These are phyloP conservation scores for Oligia fasciuncula DNA, from an alignment of 2,888 invertebrate genomes.

Conservation along the genomic window DNA sequence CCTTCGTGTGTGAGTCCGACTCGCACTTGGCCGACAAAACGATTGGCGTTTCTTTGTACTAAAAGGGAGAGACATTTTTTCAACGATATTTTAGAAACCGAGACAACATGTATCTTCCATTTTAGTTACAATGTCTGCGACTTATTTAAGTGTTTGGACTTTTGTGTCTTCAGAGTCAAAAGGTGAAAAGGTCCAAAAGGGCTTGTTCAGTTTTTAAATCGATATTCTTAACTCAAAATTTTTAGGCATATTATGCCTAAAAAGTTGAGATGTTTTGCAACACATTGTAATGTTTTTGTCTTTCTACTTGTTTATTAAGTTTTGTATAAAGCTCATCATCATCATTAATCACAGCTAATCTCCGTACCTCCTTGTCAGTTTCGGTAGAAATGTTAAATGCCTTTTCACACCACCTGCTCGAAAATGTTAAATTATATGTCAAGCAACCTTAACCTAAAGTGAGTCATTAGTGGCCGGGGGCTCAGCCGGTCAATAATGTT, in stretches of 20 bases:
- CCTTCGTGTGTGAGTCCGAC: not conserved
- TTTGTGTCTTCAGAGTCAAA: not conserved
- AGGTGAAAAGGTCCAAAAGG: not conserved
- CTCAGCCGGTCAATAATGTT: too few species aligned
- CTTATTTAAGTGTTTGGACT: not conserved
- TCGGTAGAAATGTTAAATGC: not conserved
- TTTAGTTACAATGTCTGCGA: not conserved
- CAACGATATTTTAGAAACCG: not conserved
- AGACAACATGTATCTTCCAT: not conserved
- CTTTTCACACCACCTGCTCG: too few species aligned
- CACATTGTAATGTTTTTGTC: not conserved
- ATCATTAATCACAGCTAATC: not conserved
- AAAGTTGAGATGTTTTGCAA: not conserved
- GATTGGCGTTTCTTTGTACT: conserved; percentile 29
- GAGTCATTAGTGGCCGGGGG: too few species aligned
- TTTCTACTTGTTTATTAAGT: not conserved
- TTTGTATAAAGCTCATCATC: not conserved
- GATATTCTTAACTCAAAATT: not conserved
- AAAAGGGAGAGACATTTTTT: not conserved
- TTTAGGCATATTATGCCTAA: not conserved
- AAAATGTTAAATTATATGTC: too few species aligned
- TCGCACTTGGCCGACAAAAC: not conserved
- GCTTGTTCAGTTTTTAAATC: not conserved
- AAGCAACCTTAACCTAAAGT: too few species aligned
- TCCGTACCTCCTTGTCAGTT: not conserved